phyloP scores from a whole-genome alignment of 2,888 invertebrate genomes.

The Toxonevra muliebris region DNA sequence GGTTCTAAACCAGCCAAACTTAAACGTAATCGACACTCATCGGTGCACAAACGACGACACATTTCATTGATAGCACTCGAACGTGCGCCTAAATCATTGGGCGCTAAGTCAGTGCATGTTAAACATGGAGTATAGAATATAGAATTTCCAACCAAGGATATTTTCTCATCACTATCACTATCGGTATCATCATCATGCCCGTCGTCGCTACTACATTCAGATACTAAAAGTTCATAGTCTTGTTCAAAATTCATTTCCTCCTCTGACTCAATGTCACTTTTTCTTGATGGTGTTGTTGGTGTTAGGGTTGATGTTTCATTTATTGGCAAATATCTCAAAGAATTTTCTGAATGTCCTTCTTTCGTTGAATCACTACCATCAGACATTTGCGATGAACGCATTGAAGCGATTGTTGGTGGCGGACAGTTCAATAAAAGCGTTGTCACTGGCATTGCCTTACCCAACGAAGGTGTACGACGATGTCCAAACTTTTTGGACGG shows the following conservation, averaged over 20 bases:
- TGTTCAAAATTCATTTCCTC: constrained; percentile 40
- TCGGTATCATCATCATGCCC: constrained; percentile 33
- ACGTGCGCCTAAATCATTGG: constrained; percentile 39
- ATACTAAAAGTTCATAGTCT: constrained; percentile 43
- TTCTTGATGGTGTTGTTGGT: neutral
- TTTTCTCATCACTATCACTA: constrained; percentile 33
- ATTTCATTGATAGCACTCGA: constrained; percentile 53
- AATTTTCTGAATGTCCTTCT: constrained; percentile 49
- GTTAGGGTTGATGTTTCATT: constrained; percentile 13
- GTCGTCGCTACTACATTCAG: constrained; percentile 42
- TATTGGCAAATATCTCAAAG: constrained; percentile 14
- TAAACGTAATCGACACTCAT: constrained; percentile 52
- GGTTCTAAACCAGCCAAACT: constrained; percentile 43
- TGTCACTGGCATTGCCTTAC: constrained; percentile 63
- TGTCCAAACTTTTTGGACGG: constrained; percentile 50
- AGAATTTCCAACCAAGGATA: constrained; percentile 41
- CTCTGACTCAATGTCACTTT: constrained; percentile 31
- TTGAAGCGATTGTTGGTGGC: constrained; percentile 36
- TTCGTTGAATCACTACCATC: constrained; percentile 35
- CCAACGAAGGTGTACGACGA: constrained; percentile 57
- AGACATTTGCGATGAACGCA: constrained; percentile 42
- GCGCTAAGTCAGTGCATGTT: constrained; percentile 47
- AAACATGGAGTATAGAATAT: constrained; percentile 48
- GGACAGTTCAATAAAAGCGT: constrained; percentile 58
- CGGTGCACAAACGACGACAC: constrained; percentile 57